Conservation (phyloP, 2,797 vertebrate genomes). For the Macroramphosus scolopax region DNA sequence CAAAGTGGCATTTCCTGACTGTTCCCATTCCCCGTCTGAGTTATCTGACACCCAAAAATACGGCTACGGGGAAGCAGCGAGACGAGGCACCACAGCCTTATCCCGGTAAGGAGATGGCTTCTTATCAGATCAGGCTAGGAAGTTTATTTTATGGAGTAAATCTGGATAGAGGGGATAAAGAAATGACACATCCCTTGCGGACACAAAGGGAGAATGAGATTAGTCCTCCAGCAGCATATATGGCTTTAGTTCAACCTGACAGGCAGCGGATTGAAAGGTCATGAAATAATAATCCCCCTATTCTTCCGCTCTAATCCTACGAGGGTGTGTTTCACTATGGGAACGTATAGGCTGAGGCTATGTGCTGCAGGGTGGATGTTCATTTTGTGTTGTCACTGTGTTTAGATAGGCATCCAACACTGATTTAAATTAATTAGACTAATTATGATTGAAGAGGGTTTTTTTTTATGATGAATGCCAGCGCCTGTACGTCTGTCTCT, state of each 20-base stretch:
- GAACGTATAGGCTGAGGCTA: conserved; percentile 69
- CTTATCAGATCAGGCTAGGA: conserved; percentile 78
- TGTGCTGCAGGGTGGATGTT: conserved; percentile 69
- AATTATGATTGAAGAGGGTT: conserved; percentile 75
- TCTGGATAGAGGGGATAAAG: conserved; percentile 80
- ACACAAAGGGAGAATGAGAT: conserved; percentile 79
- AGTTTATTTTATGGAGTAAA: conserved; percentile 81
- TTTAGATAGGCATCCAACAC: conserved; percentile 73
- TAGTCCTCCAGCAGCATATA: conserved; percentile 79
- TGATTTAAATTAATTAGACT: conserved; percentile 78
- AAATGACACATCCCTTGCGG: conserved; percentile 79
- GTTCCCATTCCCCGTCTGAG: conserved; percentile 71
- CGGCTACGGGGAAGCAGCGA: conserved; percentile 60
- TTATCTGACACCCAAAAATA: conserved; percentile 77
- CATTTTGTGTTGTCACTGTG: conserved; percentile 71
- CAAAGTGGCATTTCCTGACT: conserved; percentile 78
- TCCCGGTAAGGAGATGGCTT: conserved; percentile 75
- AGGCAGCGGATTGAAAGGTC: conserved; percentile 80
- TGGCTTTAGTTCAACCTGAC: conserved; percentile 81
- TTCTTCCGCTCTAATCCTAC: conserved; percentile 77
- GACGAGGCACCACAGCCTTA: conserved; percentile 66
- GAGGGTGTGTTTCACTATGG: conserved; percentile 78
- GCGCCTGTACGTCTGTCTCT: conserved; percentile 65
- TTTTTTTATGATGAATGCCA: conserved; percentile 76
- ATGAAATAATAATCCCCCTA: conserved; percentile 80